These are phyloP conservation scores for Fukomys damarensis DNA, from an alignment of 2,113 vertebrate species.

Conservation along the genomic window DNA sequence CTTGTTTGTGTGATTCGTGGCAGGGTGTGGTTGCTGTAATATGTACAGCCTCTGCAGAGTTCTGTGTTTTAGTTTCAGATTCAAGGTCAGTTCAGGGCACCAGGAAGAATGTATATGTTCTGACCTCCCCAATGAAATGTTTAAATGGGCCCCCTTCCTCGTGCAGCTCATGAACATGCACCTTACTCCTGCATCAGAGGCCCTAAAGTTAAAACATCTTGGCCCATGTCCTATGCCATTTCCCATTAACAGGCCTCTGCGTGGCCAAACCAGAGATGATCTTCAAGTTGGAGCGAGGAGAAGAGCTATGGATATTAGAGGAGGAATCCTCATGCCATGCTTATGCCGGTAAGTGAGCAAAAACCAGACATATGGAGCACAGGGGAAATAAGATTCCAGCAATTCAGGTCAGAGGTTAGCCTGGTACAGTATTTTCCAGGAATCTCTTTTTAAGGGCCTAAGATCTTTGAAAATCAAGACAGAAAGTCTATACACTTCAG, in stretches of 20 bases:
- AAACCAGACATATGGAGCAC: not conserved
- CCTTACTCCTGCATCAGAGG: slow-evolving; percentile 65
- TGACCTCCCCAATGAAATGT: slow-evolving; percentile 33
- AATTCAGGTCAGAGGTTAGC: slow-evolving; percentile 7
- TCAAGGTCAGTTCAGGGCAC: not conserved
- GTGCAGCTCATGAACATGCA: slow-evolving; percentile 58
- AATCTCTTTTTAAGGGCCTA: slow-evolving; percentile 30
- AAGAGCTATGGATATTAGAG: slow-evolving; percentile 72
- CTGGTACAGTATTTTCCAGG: not conserved
- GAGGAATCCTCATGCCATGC: slow-evolving; percentile 50
- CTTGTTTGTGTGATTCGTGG: not conserved
- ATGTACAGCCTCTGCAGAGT: not conserved
- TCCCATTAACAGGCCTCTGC: slow-evolving; percentile 77
- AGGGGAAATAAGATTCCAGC: not conserved
- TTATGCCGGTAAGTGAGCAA: slow-evolving; percentile 65
- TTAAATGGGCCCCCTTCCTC: slow-evolving; percentile 60
- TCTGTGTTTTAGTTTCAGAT: slow-evolving; percentile 27
- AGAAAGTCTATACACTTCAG: not conserved
- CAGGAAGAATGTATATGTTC: slow-evolving; percentile 17
- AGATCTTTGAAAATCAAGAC: slow-evolving; percentile 35
- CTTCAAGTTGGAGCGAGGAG: slow-evolving; percentile 76
- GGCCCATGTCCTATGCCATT: slow-evolving; percentile 67
- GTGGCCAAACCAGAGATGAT: slow-evolving; percentile 79
- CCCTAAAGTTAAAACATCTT: slow-evolving; percentile 60
- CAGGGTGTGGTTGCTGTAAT: not conserved